phyloP scores from a whole-genome alignment of 2,113 vertebrate species.

The Ceyx melanurus region DNA sequence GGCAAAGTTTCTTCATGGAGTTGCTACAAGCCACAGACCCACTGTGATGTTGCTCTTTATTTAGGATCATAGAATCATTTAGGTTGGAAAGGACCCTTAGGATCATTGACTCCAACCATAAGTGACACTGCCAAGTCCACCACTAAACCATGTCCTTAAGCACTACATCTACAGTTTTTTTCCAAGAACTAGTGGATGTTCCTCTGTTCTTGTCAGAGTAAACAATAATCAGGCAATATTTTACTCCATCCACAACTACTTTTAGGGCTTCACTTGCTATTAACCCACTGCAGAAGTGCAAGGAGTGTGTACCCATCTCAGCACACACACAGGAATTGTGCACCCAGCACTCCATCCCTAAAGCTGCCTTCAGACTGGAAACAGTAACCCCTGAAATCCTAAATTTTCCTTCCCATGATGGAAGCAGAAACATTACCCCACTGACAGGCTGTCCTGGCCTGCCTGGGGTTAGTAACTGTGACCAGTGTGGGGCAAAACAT shows the following conservation, averaged over 20 bases:
- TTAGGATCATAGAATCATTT: not conserved
- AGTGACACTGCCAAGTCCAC: not conserved
- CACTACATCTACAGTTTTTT: not conserved
- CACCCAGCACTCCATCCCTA: not conserved
- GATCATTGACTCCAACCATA: not conserved
- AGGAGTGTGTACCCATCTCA: not conserved
- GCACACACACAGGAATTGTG: accelerated
- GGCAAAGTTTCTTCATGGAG: not conserved
- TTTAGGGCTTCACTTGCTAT: not conserved
- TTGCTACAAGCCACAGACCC: not conserved
- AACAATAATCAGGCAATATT: not conserved
- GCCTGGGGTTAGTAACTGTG: not conserved
- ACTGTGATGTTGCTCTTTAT: not conserved
- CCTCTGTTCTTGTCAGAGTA: not conserved
- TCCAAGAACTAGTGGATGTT: not conserved
- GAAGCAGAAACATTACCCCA: not conserved
- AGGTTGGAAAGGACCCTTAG: not conserved
- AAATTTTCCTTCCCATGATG: not conserved
- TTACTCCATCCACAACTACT: not conserved
- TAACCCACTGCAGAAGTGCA: not conserved
- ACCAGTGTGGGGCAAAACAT: accelerated
- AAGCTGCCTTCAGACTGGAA: not conserved
- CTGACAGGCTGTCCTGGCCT: not conserved
- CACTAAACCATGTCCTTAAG: not conserved
- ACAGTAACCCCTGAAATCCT: not conserved